Evolutionary conservation across 1,140 invertebrate species (phyloP).

Genomic region (Drosophila repletoides): DNA sequence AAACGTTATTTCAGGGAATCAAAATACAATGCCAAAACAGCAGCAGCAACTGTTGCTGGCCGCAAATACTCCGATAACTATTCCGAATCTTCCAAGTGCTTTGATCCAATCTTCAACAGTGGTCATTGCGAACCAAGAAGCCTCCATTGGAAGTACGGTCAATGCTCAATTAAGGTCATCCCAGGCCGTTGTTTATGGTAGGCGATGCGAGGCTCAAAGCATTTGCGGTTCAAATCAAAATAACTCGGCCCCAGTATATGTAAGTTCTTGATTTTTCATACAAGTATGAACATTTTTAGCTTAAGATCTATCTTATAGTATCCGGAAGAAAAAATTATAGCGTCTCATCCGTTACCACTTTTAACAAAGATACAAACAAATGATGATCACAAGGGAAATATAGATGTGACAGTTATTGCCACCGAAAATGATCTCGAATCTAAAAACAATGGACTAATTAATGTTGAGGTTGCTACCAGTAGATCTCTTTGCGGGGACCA

Average conservation of each 20-base stretch:
- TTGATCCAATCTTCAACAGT: constrained; percentile 41
- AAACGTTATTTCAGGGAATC: constrained; percentile 50
- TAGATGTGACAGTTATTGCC: not conserved
- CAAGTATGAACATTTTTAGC: not conserved
- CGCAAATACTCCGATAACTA: constrained; percentile 19
- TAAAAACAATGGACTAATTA: constrained; percentile 9
- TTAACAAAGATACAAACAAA: constrained; percentile 22
- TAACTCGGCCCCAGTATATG: constrained; percentile 64
- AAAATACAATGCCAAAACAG: constrained; percentile 52
- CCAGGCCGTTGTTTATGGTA: constrained; percentile 27
- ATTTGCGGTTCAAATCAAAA: constrained; percentile 51
- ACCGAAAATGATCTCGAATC: not conserved
- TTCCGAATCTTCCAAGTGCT: constrained; percentile 46
- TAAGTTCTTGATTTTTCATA: constrained; percentile 27
- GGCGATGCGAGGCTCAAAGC: constrained; percentile 20
- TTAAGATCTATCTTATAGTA: constrained; percentile 36
- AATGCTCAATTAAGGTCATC: constrained; percentile 12
- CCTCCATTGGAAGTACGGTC: not conserved
- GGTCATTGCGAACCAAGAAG: constrained; percentile 21
- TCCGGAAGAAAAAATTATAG: constrained; percentile 35
- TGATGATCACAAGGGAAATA: not conserved
- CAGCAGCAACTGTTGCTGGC: constrained; percentile 19
- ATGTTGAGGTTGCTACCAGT: not conserved
- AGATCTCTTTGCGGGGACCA: constrained; percentile 1
- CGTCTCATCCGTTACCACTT: not conserved